phyloP scores from a whole-genome alignment of 2,888 invertebrate species.

The Caenorhabditis virilis region DNA sequence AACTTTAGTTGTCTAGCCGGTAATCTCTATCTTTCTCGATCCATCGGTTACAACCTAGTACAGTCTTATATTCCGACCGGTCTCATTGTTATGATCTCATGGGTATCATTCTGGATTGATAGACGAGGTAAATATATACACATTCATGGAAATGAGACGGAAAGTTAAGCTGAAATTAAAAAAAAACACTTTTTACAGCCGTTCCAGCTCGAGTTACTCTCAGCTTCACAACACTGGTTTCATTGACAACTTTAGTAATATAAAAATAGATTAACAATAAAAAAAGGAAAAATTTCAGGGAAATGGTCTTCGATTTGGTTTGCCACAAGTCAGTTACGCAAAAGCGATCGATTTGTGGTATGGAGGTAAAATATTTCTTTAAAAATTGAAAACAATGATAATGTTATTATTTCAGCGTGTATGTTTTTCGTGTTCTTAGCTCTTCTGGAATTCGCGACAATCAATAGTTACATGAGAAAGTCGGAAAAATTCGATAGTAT shows the following conservation, averaged over 20 bases:
- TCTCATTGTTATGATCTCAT: slow-evolving; percentile 56
- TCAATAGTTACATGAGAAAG: slow-evolving; percentile 65
- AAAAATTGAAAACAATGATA: too few species aligned
- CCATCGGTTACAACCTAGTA: slow-evolving; percentile 66
- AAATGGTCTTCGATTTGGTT: slow-evolving; percentile 62
- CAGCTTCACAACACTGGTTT: slow-evolving; percentile 65
- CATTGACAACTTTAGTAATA: slow-evolving; percentile 60
- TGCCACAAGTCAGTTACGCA: slow-evolving; percentile 63
- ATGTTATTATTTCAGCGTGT: slow-evolving; percentile 55
- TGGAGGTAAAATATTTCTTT: slow-evolving; percentile 55
- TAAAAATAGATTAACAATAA: slow-evolving; percentile 1
- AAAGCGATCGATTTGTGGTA: slow-evolving; percentile 67
- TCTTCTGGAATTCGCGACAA: slow-evolving; percentile 63
- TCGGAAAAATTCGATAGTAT: slow-evolving; percentile 53
- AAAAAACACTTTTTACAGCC: slow-evolving; percentile 39
- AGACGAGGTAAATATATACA: slow-evolving; percentile 31
- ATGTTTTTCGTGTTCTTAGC: slow-evolving; percentile 67
- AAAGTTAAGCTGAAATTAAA: neutral
- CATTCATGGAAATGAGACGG: neutral
- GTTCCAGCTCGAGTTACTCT: slow-evolving; percentile 67
- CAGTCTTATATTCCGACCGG: slow-evolving; percentile 59
- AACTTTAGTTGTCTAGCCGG: slow-evolving; percentile 63
- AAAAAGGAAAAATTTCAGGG: slow-evolving; percentile 40
- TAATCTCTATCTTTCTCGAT: slow-evolving; percentile 58
- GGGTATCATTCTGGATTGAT: slow-evolving; percentile 66